Base-by-base conservation (phyloP, 2,888 invertebrate species). In the Sclerodermus sp. region DNA sequence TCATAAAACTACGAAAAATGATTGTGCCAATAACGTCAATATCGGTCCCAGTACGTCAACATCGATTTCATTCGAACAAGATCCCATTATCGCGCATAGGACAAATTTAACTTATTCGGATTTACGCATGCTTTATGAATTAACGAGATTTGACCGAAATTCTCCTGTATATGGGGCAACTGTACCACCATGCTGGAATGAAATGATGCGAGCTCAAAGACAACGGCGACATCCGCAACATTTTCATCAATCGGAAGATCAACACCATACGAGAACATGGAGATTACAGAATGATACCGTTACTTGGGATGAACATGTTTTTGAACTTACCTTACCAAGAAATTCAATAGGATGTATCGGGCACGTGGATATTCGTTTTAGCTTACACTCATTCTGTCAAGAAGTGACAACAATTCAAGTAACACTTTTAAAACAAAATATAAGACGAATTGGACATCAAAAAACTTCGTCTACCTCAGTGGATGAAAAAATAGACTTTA, bases 181-280 rank as follows among this genome's bases (percentile, higher is more conserved):
- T 13, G 93, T 94, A 2, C 93, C 95, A 0, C 89, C 93, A 2
- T 95, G 94, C 77, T 96, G 96, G 96, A 90, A 89, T 59, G 94
- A 95, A 76, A 84, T 95, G 67, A 92, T 94, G 64, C 94, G 94
- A 58, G 93, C 93, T 4, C 93, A 94, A 73, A 86, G 93, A 50
- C 93, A 94, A 65, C 82, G 95, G 14, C 86, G 92, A 32, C 91
- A 94, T 75, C 92, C 94, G 1, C 93, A 93, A 70, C 87, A 88
- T 71, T 78, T 89, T 47, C 87, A 87, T 69, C 83, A 83, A 50
- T 82, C 82, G 37, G 85, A 86, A 63, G 86, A 87, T 58, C 82
- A 85, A 45, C 88, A 91, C 67, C 85, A 86, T 58, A 91, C 91
- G 4, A 84, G 93, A 58, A 92, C 93, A 0, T 96, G 94, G 93